A percentile compares a stretch with the other conserved stretches of the same genome.
phyloP scores from a whole-genome alignment of 2,113 vertebrate genomes.

The Sclerurus mexicanus region DNA sequence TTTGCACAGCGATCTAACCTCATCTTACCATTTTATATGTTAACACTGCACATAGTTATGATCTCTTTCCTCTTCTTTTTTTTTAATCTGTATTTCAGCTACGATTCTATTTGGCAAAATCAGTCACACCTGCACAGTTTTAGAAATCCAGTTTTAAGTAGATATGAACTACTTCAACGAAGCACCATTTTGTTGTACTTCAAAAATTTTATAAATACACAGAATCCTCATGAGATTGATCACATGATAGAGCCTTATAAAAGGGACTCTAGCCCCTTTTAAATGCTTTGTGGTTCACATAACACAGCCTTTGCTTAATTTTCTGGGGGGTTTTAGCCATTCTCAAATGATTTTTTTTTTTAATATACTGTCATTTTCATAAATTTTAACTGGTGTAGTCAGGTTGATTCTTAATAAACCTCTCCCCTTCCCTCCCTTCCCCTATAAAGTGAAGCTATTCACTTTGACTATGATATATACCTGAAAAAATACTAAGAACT shows the following conservation, averaged over 20 bases:
- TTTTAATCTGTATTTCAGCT: slow-evolving; percentile 16
- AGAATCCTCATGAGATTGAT: neutral
- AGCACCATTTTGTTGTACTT: neutral
- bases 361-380: neutral
- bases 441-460: neutral
- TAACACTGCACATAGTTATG: slow-evolving; percentile 1
- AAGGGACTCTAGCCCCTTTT: neutral
- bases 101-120: slow-evolving; percentile 34
- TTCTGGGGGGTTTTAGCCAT: neutral
- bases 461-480: neutral
- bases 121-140: neutral
- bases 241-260: neutral
- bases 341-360: neutral
- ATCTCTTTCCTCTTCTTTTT: neutral
- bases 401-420: neutral
- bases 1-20: slow-evolving; percentile 22
- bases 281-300: slow-evolving; percentile 10
- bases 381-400: neutral
- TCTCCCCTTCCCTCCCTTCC: neutral
- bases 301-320: neutral
- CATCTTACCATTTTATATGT: neutral
- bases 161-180: neutral
- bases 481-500: neutral
- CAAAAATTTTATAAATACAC: neutral
- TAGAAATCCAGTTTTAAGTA: neutral